Percentiles rank a stretch among this genome's conserved stretches.
These are phyloP conservation scores for Xestia xanthographa DNA, from an alignment of 2,888 invertebrate species.

Conservation along the genomic window DNA sequence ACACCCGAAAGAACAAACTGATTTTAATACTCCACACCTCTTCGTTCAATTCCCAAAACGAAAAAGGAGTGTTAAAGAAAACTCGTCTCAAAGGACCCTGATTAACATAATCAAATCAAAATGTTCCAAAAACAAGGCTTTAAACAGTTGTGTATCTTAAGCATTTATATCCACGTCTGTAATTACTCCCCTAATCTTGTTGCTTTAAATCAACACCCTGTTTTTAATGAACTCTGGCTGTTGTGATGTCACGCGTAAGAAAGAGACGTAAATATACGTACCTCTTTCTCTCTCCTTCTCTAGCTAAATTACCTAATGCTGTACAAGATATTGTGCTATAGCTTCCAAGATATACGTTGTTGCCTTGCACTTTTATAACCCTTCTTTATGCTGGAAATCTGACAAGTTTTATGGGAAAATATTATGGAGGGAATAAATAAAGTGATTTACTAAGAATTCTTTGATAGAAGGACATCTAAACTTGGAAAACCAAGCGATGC, in stretches of 20 bases:
- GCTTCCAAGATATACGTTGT: conserved; percentile 42
- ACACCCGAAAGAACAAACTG: background rate
- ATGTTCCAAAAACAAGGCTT: conserved; percentile 33
- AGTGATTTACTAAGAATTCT: conserved; percentile 19
- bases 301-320: conserved; percentile 39
- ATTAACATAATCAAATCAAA: conserved; percentile 55
- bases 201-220: conserved; percentile 67
- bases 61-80: conserved; percentile 10
- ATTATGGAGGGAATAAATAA: conserved; percentile 22
- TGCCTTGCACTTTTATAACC: conserved; percentile 23
- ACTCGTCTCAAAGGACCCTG: conserved; percentile 8
- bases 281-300: conserved; percentile 10
- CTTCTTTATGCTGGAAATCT: conserved; percentile 12
- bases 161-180: conserved; percentile 57
- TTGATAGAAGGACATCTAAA: background rate
- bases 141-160: conserved; percentile 42
- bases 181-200: conserved; percentile 64
- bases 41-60: conserved; percentile 7
- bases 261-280: conserved; percentile 18
- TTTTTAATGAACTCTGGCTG: conserved; percentile 65
- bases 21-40: conserved; percentile 11
- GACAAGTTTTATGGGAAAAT: conserved; percentile 13
- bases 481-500: background rate
- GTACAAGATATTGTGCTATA: conserved; percentile 17
- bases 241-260: conserved; percentile 42